Base-by-base conservation (phyloP, 2,797 vertebrate genomes). In the Petrocephalus sullivani region DNA sequence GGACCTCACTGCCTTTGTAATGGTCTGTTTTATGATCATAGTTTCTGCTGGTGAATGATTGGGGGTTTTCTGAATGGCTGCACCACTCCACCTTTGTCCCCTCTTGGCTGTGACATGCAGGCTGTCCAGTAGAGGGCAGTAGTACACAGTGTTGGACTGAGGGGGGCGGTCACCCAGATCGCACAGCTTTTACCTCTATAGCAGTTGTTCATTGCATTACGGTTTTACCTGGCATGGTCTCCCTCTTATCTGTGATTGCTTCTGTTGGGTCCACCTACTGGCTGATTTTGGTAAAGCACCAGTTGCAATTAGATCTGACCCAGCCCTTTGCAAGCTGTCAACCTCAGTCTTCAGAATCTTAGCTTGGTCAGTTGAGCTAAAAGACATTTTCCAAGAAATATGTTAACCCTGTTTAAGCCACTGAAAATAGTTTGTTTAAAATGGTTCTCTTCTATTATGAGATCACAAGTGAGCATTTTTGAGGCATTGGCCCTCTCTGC, bases 81-180 rank as follows among this genome's bases (percentile, higher is more conserved):
- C 92, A 91, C 91, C 93, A 93, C 92, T 93, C 89, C 90, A 90
- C 88, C 75, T 81, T 88, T 90, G 51, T 87, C 28, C 37, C 67
- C 56, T 90, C 89, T 90, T 81, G 89, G 89, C 89, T 88, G 87
- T 85, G 85, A 90, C 51, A 88, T 95, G 94, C 92, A 92, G 92
- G 93, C 91, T 91, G 90, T 93, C 1, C 95, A 94, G 93, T 91
- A 95, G 96, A 95, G 92, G 95, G 95, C 95, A 95, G 94, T 93
- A 94, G 92, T 88, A 93, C 94, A 94, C 95, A 95, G 95, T 93
- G 92, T 92, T 92, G 92, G 1, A 84, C 91, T 92, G 93, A 94
- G 93, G 88, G 75, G 90, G 89, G 89, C 94, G 93, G 94, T 93
- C 94, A 93, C 90, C 94, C 93, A 93, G 91, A 91, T 88, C 89